phyloP scores from a whole-genome alignment of 2,888 invertebrate genomes.

The Lepidocyrtoides sp. region DNA sequence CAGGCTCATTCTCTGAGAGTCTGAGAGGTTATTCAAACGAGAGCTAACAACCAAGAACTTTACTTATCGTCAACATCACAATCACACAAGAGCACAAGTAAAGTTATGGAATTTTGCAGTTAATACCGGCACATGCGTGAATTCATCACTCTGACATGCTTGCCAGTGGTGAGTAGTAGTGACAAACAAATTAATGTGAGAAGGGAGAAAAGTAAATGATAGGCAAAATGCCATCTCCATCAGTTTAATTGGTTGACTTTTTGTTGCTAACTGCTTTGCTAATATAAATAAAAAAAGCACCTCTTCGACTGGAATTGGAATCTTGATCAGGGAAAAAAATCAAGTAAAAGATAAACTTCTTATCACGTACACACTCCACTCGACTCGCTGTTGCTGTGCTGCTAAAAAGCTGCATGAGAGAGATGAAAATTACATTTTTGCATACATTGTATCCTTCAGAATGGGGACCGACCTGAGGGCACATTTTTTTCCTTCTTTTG shows the following conservation, averaged over 20 bases:
- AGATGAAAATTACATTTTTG: conserved; percentile 65
- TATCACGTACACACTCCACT: conserved; percentile 50
- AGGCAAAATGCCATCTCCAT: conserved; percentile 1
- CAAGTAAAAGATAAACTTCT: conserved; percentile 46
- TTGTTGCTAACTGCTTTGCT: conserved; percentile 44
- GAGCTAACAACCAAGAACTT: neutral
- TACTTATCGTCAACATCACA: conserved; percentile 9
- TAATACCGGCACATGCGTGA: neutral
- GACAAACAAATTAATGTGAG: conserved; percentile 19
- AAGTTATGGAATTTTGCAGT: conserved; percentile 7
- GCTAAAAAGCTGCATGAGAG: neutral
- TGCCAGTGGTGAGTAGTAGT: neutral
- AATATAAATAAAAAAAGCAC: neutral
- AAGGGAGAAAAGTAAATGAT: conserved; percentile 34
- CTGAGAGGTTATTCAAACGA: conserved; percentile 71
- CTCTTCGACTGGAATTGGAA: conserved; percentile 32
- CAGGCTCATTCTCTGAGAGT: conserved; percentile 46
- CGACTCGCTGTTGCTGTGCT: neutral
- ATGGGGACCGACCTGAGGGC: conserved; percentile 45
- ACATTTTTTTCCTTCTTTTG: conserved; percentile 57
- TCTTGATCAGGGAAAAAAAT: conserved; percentile 36
- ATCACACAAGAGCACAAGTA: too few relatives aligned
- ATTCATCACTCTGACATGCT: conserved; percentile 12
- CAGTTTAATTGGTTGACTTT: conserved; percentile 62
- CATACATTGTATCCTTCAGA: conserved; percentile 74